Base-by-base conservation (phyloP, 2,888 invertebrate species). In the Cyrtodaria siliqua region DNA sequence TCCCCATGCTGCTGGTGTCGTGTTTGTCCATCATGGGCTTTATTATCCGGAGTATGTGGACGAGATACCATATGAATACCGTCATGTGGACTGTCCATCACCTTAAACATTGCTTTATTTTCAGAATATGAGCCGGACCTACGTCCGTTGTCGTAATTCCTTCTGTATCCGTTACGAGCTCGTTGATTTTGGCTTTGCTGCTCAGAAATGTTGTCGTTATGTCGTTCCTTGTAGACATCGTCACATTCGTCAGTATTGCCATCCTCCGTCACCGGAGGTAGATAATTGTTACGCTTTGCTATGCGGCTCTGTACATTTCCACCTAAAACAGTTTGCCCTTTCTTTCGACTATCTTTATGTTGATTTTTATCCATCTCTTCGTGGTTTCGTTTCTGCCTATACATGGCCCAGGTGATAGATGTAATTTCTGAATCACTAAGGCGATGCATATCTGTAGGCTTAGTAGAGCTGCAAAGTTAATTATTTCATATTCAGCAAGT, bases 371-470 rank as follows among this genome's bases (percentile, higher is more conserved):
- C 26, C 16, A 44, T 20, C 9, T 66, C 74, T 50, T 83, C 81
- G 1, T 67, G 29, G 24, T 68, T 27, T 0, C 77, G 62, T 49
- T 61, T 63, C 38, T 79, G 64, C 33, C 72, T 60, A 42, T 75
- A 75, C 59, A 79, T 79, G 16, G 76, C 73, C 83, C 83, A 83
- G 3, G 81, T 83, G 3, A 83, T 68, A 2, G 83, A 83, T 4
- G 83, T 83, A 14, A 83, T 74, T 6, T 81, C 81, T 0, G 83
- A 83, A n/a, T 81, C 79, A 4, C 77, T 70, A 9, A 83, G 59
- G 26, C 71, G 49, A 4, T 33, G 6, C 33, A 33, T 33, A 12
- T 4, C 4, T 4, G 4, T 33, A 8, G 33, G 33, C 12, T 4
- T 33, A 12, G 4, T 33, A 33, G 33, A 33, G 6, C 33, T 33